Base-by-base conservation (phyloP, 2,888 invertebrate genomes). In the Dicycla oo region DNA sequence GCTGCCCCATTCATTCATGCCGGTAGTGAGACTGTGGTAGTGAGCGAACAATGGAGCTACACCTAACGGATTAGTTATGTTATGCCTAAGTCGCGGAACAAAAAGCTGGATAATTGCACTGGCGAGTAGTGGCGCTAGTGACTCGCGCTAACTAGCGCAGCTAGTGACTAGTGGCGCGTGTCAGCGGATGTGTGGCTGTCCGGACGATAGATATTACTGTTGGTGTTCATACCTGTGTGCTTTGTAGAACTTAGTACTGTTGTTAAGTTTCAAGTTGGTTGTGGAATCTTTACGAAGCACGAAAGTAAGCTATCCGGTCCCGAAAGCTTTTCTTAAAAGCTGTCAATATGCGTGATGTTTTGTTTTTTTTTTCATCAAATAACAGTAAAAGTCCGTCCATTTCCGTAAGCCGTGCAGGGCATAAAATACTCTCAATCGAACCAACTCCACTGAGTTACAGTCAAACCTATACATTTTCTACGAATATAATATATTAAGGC, bases 1-100 rank as follows among this genome's bases (percentile, higher is more conserved):
- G 40, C 58, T 57, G 38, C 20, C 30, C 26, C 66, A 60, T 64
- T 57, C 83, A 80, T 64, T 80, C 56, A 67, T 61, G 64, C 57
- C 80, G 79, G 83, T 47, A 64, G 81, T 30, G 54, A 63, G 62
- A n/a, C n/a, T n/a, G n/a, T n/a, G 79, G 83, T 47, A 64, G 81
- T 30, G 54, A 63, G 62, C 75, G 57, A 45, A 80, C 80, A 80
- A 83, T 80, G 66, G 34, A 80, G 75, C 69, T 69, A 75, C 67
- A 71, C 81, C 75, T 70, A 63, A 75, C 76, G 68, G 84, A 83
- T 81, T 84, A 84, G 81, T 81, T 67, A 71, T 84, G 81, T 81
- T 67, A 71, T 84, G 81, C 66, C 75, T 65, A 69, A 75, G 62
- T 71, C 84, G 68, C 49, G 84, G 66, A 70, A 84, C 81, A 83